phyloP scores from a whole-genome alignment of 1,140 invertebrate genomes.

The Pseudomyrmex concolor region DNA sequence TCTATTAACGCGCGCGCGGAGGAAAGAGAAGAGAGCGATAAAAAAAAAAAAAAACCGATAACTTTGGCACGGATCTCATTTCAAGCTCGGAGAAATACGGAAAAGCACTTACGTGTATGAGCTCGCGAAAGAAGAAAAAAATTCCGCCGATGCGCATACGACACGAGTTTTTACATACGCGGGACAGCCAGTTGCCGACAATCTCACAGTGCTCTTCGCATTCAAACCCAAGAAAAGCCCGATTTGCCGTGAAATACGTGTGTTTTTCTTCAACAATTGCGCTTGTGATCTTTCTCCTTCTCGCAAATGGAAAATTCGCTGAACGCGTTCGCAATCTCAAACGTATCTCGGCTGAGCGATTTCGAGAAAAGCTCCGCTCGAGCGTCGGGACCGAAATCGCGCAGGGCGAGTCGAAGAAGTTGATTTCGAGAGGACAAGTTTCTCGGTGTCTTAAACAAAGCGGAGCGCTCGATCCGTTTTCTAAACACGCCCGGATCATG shows the following conservation, averaged over 20 bases:
- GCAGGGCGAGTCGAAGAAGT: slow-evolving; percentile 2
- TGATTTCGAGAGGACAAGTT: slow-evolving; percentile 35
- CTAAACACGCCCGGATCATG: slow-evolving; percentile 21
- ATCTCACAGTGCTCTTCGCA: neutral
- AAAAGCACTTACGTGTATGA: neutral
- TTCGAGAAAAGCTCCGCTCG: neutral
- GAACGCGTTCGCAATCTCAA: neutral
- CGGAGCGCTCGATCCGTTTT: slow-evolving; percentile 45
- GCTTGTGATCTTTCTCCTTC: neutral
- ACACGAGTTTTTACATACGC: neutral
- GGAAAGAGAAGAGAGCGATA: neutral
- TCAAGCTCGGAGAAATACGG: slow-evolving; percentile 1
- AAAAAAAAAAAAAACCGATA: neutral
- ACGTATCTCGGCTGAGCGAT: neutral
- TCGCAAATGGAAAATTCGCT: neutral
- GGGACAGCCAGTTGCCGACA: neutral
- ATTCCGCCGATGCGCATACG: neutral
- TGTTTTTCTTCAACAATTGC: slow-evolving; percentile 14
- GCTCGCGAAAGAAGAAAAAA: neutral
- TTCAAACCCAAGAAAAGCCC: neutral
- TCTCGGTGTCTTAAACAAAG: slow-evolving; percentile 35
- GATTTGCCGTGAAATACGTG: neutral
- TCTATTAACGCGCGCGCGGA: neutral
- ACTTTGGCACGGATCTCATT: neutral
- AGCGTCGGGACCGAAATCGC: slow-evolving; percentile 10